Evolutionary conservation across 2,113 vertebrate species (phyloP).

Genomic region (Aleadryas rufinucha): DNA sequence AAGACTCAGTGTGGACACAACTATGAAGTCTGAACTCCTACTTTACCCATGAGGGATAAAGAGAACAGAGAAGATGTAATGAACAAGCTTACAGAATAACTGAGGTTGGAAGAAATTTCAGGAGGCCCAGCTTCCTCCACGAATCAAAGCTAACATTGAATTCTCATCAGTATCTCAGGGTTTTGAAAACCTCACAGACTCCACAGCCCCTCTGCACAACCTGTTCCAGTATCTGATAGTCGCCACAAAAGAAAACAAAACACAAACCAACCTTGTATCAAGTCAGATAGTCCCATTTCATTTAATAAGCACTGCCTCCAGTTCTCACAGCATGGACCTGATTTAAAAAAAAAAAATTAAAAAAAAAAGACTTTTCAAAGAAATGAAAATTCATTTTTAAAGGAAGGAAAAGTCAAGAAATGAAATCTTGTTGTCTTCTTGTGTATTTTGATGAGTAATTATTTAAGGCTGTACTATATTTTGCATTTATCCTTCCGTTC

Average conservation of each 20-base stretch:
- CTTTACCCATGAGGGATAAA: neutral
- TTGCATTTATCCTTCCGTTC: neutral
- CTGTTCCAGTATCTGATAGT: neutral
- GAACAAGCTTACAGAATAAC: neutral
- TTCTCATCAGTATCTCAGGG: neutral
- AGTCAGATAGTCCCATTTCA: neutral
- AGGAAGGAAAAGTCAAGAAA: neutral
- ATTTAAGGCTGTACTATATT: neutral
- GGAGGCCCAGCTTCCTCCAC: neutral
- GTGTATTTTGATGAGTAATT: neutral
- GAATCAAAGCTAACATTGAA: neutral
- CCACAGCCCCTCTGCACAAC: neutral
- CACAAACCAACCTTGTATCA: neutral
- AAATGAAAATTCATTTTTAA: neutral
- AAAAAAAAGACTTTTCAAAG: neutral
- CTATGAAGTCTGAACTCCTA: accelerated
- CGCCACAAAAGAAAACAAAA: neutral
- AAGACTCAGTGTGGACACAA: neutral
- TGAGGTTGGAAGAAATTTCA: neutral
- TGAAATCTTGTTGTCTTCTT: neutral
- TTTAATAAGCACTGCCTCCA: neutral
- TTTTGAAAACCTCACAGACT: neutral
- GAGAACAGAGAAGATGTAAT: neutral
- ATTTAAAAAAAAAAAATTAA: neutral
- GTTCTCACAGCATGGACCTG: neutral